Base-by-base conservation (phyloP, 1,140 invertebrate genomes). In the Drosophila watanabei region DNA sequence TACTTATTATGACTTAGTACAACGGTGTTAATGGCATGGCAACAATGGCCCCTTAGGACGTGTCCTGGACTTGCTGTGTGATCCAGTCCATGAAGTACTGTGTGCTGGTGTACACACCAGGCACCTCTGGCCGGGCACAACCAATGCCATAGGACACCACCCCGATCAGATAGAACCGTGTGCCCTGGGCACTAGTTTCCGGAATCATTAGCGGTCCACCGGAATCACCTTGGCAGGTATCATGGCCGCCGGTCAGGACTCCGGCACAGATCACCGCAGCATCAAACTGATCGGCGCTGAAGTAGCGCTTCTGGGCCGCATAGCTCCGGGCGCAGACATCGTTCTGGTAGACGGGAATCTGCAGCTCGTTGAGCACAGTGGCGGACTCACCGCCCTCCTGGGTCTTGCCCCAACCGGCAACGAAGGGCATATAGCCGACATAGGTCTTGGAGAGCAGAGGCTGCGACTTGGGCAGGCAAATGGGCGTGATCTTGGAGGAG, bases 151-250 rank as follows among this genome's bases (percentile, higher is more conserved):
- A 97, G 3, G 96, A 96, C 0, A 97, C 96, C 1, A 97, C 93
- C 5, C 96, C 96, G 56, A 97, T 94, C 51, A 95, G 92, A 69
- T 96, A 95, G 80, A 93, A 96, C 8, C 81, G 63, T 9, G 78
- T 33, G 37, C 71, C 45, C 14, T 28, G 45, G 16, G 65, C n/a
- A 11, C 32, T 43, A 7, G 32, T 62, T 57, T 93, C 92, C 28
- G 94, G 94, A 24, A 93, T 91, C 96, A 98, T 97, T 6, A 98
- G 84, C 1, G 97, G 97, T 20, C 97, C 97, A 9, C 97, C 97
- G 37, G 97, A 98, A 93, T 98, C 97, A 20, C 97, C 96, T 93
- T 97, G 96, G 86, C 97, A 98, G 10, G 97, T 95, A 92, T 98
- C 97, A 89, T 96, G 96, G 18, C 96, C 96, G 0, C 97, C 97